Conservation (phyloP, 2,113 vertebrate species). For the Laterallus jamaicensis region DNA sequence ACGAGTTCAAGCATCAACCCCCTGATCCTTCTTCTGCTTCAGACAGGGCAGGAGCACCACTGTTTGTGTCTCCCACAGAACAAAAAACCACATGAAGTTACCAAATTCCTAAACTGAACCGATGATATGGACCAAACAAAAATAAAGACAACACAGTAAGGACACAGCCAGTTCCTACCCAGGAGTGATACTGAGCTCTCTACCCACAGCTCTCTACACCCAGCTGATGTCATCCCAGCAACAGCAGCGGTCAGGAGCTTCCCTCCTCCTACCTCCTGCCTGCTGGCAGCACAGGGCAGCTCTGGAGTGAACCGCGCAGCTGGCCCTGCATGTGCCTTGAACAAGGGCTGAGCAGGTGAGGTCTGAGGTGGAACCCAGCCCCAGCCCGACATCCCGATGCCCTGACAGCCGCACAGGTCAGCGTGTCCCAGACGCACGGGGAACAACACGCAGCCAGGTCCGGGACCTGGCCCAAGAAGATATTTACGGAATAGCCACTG, state of each 20-base stretch:
- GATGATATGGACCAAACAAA: background rate
- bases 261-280: background rate
- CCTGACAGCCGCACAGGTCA: fast-evolving
- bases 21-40: background rate
- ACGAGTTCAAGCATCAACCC: background rate
- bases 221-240: background rate
- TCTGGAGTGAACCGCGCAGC: no score
- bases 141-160: background rate
- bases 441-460: background rate
- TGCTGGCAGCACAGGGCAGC: fast-evolving
- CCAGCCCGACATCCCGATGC: background rate
- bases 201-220: background rate
- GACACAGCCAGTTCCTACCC: background rate
- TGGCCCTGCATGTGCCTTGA: fast-evolving
- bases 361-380: background rate
- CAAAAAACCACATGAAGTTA: background rate
- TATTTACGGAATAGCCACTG: background rate
- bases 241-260: background rate
- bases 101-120: background rate
- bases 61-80: background rate
- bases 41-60: background rate
- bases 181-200: background rate
- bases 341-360: background rate
- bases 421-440: background rate
- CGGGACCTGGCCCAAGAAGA: background rate